Evolutionary conservation across 2,888 invertebrate genomes (phyloP).

Genomic region (Drosophila rubida): DNA sequence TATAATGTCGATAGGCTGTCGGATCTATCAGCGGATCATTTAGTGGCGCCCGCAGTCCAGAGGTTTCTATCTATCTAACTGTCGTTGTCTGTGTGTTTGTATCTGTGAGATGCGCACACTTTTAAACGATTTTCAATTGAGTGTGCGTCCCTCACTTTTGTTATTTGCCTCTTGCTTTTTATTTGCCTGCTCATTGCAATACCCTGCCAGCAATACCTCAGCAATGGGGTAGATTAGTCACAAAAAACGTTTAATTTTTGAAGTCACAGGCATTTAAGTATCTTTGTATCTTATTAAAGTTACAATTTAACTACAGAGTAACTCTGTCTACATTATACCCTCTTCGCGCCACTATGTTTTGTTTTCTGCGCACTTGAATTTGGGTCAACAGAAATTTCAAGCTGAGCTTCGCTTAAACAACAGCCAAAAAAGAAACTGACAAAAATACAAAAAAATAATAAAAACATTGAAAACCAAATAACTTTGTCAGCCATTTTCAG

Average conservation of each 20-base stretch:
- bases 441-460: slow-evolving; percentile 20
- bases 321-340: slow-evolving; percentile 2
- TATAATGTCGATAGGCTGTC: slow-evolving; percentile 31
- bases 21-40: slow-evolving; percentile 24
- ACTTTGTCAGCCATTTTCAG: slow-evolving; percentile 56
- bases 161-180: not conserved
- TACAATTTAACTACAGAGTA: slow-evolving; percentile 27
- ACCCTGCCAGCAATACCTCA: slow-evolving; percentile 20
- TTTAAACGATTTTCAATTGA: slow-evolving; percentile 76
- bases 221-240: not conserved
- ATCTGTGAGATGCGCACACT: slow-evolving; percentile 39
- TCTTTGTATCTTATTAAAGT: not conserved
- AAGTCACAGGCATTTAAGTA: not conserved
- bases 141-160: slow-evolving; percentile 29
- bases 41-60: slow-evolving; percentile 46
- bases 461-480: slow-evolving; percentile 15
- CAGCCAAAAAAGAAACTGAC: slow-evolving; percentile 26
- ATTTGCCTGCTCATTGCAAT: slow-evolving; percentile 17
- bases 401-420: slow-evolving; percentile 69
- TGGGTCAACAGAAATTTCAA: slow-evolving; percentile 72
- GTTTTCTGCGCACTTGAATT: slow-evolving; percentile 52
- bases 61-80: slow-evolving; percentile 29
- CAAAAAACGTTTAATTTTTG: not conserved
- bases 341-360: slow-evolving; percentile 1
- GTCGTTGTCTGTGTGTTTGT: slow-evolving; percentile 20